These are phyloP conservation scores for Agriotes lineatus DNA, from an alignment of 2,888 invertebrate genomes.

Conservation along the genomic window DNA sequence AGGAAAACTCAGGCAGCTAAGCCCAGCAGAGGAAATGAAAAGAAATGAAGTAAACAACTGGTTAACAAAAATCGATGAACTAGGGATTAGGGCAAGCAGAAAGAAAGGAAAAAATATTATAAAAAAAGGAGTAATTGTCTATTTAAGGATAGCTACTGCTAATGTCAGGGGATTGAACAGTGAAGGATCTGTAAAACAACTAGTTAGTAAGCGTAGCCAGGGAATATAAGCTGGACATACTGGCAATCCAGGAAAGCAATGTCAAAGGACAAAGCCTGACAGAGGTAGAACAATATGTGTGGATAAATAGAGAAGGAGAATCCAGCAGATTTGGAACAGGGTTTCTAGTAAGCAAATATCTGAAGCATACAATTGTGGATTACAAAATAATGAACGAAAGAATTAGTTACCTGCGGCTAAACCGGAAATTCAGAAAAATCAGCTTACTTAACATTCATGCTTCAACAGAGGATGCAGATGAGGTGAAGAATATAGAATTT, in stretches of 20 bases:
- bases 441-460: constrained; percentile 4
- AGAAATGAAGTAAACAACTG: too few species aligned
- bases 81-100: too few species aligned
- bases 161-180: not conserved
- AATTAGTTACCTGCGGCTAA: constrained; percentile 44
- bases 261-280: not conserved
- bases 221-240: not conserved
- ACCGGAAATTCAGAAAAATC: constrained; percentile 35
- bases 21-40: too few species aligned
- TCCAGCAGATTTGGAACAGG: not conserved
- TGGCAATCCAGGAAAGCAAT: not conserved
- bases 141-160: too few species aligned
- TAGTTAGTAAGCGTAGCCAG: not conserved
- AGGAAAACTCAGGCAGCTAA: too few species aligned
- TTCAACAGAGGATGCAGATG: constrained; percentile 34
- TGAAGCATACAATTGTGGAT: constrained; percentile 12
- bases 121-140: too few species aligned
- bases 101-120: too few species aligned
- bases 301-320: not conserved
- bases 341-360: not conserved
- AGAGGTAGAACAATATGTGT: not conserved
- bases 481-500: constrained; percentile 40
- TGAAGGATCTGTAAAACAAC: not conserved
- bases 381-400: constrained; percentile 43
- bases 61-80: too few species aligned